These are phyloP conservation scores for Koerneria pararmatus DNA, from an alignment of 2,888 invertebrate genomes.

Conservation along the genomic window DNA sequence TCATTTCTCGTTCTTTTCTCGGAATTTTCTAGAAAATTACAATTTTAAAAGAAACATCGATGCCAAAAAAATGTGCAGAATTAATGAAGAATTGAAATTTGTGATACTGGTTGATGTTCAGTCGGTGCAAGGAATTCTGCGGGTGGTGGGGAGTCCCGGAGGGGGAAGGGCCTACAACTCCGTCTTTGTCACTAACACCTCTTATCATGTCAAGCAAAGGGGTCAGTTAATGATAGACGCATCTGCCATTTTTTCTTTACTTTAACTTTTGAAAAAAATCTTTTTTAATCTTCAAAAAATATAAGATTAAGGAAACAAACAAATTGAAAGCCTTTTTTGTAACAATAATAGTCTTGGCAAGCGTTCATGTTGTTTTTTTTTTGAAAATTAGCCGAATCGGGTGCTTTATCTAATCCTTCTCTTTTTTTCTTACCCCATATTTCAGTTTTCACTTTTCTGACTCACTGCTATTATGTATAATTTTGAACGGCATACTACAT, in stretches of 20 bases:
- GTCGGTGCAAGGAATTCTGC: conserved; percentile 17
- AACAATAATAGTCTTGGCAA: too few species aligned
- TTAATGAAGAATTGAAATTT: neutral
- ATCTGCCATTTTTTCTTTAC: neutral
- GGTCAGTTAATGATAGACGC: neutral
- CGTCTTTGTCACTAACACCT: conserved; percentile 8
- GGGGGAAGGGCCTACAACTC: conserved; percentile 3
- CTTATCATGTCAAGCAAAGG: conserved; percentile 11
- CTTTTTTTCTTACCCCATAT: too few species aligned
- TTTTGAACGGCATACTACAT: too few species aligned
- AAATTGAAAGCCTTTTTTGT: too few species aligned
- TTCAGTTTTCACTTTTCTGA: too few species aligned
- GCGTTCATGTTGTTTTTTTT: neutral
- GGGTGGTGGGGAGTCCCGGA: neutral
- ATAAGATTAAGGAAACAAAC: too few species aligned
- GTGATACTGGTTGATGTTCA: neutral
- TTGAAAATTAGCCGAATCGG: neutral
- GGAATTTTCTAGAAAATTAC: neutral
- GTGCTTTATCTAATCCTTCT: neutral
- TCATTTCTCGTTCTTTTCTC: neutral
- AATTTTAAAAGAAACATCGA: too few species aligned
- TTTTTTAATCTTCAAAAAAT: too few species aligned
- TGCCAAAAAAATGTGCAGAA: too few species aligned
- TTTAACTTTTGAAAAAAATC: neutral
- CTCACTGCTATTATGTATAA: too few species aligned